Evolutionary conservation across 37 sponge, comb jelly and placozoan genomes (phyloP), one percentile per base, ranked within the genome.

Genomic region (Aplysina aerophoba): DNA sequence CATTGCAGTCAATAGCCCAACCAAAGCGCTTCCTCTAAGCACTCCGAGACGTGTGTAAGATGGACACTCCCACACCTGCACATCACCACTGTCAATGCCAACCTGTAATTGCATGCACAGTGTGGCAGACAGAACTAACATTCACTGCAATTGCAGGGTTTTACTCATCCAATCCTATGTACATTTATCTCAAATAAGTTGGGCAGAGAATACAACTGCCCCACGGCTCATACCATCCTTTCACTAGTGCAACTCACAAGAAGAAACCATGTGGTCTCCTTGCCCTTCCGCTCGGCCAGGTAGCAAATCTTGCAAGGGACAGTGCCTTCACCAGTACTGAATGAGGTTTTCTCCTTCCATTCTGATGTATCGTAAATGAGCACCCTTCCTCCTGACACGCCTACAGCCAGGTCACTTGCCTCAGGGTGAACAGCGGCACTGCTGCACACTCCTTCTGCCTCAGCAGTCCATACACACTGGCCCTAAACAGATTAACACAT

Each of bases 1-100:
- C 44, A 75, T 40, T 11, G 78, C 44, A 14, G 54, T 50, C 50
- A 75, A 54, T 15, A 17, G 37, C 8, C 78, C 53, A 44, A 44
- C 50, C 54, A 75, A 44, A 22, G 78, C 15, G 40, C 54, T 75
- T 14, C 78, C 78, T 15, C 38, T 75, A 5, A 75, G 50, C 1
- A 6, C 11, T 22, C 78, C 78, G 2, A 53, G 34, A 17, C 34
- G 28, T 34, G 30, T 1, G 34, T 69, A 69, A 1, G 28, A 31
- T 35, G 28, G 28, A 6, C 71, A 31, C 13, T 30, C 34, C 71
- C 1, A 40, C 24, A 75, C n/a, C 78, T 50, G 41, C 20, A 75
- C 54, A 50, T 75, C 53, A 22, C 78, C 78, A 75, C 13, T 75
- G 78, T 31, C 31, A 17, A 75, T 16, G n/a, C 78, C 78, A 75